Conservation (phyloP, 2,113 vertebrate species). For the Speoplatyrhinus poulsoni region DNA sequence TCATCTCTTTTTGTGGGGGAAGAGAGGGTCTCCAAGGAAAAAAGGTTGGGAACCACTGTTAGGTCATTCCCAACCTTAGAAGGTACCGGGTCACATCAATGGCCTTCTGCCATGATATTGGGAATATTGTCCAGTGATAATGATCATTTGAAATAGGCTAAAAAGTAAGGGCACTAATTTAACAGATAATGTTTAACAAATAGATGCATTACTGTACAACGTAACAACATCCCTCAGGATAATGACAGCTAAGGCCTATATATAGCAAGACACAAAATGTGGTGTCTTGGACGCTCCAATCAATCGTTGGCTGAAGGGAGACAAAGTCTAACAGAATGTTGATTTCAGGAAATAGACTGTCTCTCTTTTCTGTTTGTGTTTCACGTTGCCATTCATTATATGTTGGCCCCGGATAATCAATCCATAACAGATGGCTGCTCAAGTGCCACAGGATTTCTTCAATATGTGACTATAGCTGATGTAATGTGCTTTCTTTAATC, state of each 20-base stretch:
- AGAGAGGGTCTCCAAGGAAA: too few relatives aligned
- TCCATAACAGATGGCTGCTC: constrained; percentile 27
- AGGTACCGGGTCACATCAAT: too few relatives aligned
- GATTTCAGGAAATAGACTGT: constrained; percentile 20
- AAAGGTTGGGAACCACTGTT: too few relatives aligned
- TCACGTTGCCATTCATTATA: constrained; percentile 33
- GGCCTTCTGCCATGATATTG: too few relatives aligned
- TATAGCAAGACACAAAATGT: too few relatives aligned
- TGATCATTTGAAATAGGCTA: too few relatives aligned
- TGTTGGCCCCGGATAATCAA: constrained; percentile 31
- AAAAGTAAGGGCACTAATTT: too few relatives aligned
- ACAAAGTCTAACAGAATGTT: constrained; percentile 35
- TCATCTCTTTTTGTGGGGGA: too few relatives aligned
- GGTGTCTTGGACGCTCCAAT: constrained; percentile 11
- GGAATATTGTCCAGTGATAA: too few relatives aligned
- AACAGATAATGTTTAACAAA: too few relatives aligned
- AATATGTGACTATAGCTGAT: constrained; percentile 3
- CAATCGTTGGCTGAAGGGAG: constrained; percentile 54
- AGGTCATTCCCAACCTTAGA: too few relatives aligned
- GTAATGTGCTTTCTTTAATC: not conserved
- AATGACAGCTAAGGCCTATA: not conserved
- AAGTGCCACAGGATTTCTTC: constrained; percentile 11
- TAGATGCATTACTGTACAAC: too few relatives aligned
- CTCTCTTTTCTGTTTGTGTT: constrained; percentile 22
- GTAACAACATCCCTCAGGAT: not conserved